A percentile compares a stretch with the other conserved stretches of the same genome.
Conservation (phyloP, 2,797 vertebrate species). For the Notamacropus eugenii region DNA sequence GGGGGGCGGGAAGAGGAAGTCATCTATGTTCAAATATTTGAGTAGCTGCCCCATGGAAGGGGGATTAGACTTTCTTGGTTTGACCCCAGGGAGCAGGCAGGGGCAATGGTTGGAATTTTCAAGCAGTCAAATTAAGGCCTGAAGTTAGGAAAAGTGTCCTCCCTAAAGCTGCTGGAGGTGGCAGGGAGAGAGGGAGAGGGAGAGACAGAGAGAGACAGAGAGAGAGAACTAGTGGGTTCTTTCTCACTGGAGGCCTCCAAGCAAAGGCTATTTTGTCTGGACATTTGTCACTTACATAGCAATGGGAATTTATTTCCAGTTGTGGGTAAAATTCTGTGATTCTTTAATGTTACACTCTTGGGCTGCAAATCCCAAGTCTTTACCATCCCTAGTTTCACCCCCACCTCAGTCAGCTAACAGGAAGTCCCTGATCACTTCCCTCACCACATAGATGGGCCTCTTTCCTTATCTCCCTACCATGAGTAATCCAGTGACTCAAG, state of each 20-base stretch:
- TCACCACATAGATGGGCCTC: not conserved
- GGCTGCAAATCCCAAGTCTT: not conserved
- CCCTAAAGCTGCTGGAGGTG: not conserved
- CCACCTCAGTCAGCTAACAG: not conserved
- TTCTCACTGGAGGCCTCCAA: not conserved
- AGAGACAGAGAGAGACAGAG: no score
- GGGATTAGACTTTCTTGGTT: not conserved
- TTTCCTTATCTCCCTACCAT: not conserved
- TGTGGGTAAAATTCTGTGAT: not conserved
- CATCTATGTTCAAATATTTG: not conserved
- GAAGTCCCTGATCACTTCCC: not conserved
- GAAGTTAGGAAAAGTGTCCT: not conserved
- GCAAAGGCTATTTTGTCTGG: not conserved
- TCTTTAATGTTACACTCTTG: not conserved
- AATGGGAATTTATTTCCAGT: not conserved
- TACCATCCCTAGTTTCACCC: not conserved
- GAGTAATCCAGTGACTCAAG: not conserved
- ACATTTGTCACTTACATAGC: not conserved
- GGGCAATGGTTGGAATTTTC: not conserved
- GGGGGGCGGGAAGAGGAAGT: not conserved
- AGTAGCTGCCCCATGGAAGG: not conserved
- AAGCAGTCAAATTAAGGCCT: not conserved
- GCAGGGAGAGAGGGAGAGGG: not conserved
- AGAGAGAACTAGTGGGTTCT: not conserved
- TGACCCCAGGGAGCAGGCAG: not conserved